These are phyloP conservation scores for Boloria euphrosyne DNA, from an alignment of 2,888 invertebrate species.

Conservation along the genomic window DNA sequence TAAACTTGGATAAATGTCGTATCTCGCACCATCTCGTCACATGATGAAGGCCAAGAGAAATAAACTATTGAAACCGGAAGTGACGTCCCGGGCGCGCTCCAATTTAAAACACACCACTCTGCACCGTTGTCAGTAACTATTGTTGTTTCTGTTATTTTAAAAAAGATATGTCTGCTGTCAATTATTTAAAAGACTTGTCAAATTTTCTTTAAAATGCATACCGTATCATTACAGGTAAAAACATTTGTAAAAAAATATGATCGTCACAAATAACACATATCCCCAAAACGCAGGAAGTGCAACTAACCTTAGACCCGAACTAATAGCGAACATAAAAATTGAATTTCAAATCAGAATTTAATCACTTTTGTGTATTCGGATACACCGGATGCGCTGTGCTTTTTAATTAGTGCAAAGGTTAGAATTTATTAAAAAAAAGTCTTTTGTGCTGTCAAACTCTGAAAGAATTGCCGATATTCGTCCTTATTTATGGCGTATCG, in stretches of 20 bases:
- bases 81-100: conserved; percentile 76
- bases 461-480: conserved; percentile 27
- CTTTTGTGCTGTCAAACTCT: conserved; percentile 46
- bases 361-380: conserved; percentile 66
- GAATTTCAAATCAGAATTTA: conserved; percentile 74
- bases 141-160: conserved; percentile 42
- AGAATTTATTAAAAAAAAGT: conserved; percentile 40
- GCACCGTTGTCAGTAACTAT: conserved; percentile 49
- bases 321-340: conserved; percentile 65
- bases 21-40: conserved; percentile 73
- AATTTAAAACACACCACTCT: conserved; percentile 70
- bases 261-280: conserved; percentile 57
- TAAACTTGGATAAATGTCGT: conserved; percentile 69
- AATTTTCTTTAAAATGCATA: conserved; percentile 52
- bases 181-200: conserved; percentile 21
- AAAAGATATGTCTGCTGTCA: conserved; percentile 34
- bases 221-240: conserved; percentile 44
- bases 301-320: conserved; percentile 57
- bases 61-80: conserved; percentile 80
- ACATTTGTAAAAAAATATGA: conserved; percentile 53
- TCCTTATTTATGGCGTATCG: conserved; percentile 27
- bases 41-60: conserved; percentile 74
- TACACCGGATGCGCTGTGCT: conserved; percentile 66
- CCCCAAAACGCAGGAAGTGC: conserved; percentile 67
- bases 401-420: conserved; percentile 78